Conservation (phyloP, 1,140 invertebrate species). For the Homalodisca vitripennis region DNA sequence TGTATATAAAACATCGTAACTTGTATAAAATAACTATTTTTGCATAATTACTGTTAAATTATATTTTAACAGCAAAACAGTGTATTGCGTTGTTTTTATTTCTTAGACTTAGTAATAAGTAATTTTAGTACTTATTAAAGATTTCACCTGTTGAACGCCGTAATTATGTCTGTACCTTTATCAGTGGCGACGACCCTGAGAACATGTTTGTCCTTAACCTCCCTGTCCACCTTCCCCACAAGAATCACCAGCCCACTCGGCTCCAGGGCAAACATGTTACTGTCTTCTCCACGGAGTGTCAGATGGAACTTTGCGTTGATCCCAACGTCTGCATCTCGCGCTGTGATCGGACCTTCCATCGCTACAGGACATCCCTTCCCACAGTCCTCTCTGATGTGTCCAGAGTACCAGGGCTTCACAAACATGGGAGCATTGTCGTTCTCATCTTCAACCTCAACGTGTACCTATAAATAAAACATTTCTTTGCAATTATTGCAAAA, state of each 20-base stretch:
- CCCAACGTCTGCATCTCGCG: conserved; percentile 76
- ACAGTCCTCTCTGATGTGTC: conserved; percentile 77
- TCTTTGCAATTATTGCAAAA: too few relatives aligned
- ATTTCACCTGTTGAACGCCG: too few relatives aligned
- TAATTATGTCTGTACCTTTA: too few relatives aligned
- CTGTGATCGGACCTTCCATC: conserved; percentile 63
- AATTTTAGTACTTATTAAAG: too few relatives aligned
- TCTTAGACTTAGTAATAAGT: too few relatives aligned
- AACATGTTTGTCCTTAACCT: conserved; percentile 66
- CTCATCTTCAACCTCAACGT: conserved; percentile 79
- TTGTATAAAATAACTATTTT: too few relatives aligned
- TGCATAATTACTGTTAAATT: too few relatives aligned
- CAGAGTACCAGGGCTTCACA: conserved; percentile 67
- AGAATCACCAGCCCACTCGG: conserved; percentile 61
- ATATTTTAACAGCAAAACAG: too few relatives aligned
- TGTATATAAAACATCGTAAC: too few relatives aligned
- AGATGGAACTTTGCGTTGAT: conserved; percentile 74
- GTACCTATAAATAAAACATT: conserved; percentile 59
- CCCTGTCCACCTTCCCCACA: conserved; percentile 63
- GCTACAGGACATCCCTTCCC: conserved; percentile 67
- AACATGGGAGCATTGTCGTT: conserved; percentile 90
- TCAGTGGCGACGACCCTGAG: conserved; percentile 74
- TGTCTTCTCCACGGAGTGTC: conserved; percentile 69
- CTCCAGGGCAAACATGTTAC: conserved; percentile 74
- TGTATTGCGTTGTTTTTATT: too few relatives aligned